Evolutionary conservation across 2,797 vertebrate genomes (phyloP).

Genomic region (Clamator glandarius): DNA sequence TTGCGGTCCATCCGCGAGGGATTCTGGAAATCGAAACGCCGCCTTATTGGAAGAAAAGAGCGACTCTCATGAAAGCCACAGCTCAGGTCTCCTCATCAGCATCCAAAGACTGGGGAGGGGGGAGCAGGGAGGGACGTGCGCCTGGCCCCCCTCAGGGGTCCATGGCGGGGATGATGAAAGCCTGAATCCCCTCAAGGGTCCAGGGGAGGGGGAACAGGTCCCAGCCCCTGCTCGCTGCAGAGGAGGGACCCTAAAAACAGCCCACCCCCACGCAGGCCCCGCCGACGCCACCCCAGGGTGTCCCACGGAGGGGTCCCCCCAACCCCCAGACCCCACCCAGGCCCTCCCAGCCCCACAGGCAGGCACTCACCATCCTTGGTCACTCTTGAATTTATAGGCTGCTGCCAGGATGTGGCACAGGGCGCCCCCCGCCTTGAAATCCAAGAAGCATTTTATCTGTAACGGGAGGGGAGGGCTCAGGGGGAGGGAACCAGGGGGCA

Average conservation of each 20-base stretch:
- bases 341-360: background rate
- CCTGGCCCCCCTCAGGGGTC: background rate
- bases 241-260: background rate
- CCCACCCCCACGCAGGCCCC: background rate
- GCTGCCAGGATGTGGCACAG: constrained; percentile 96
- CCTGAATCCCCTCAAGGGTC: too few species aligned
- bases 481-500: too few species aligned
- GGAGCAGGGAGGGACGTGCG: too few species aligned
- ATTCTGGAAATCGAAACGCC: constrained; percentile 99
- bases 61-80: constrained; percentile 60
- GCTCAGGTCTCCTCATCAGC: background rate
- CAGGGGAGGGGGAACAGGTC: rapidly evolving
- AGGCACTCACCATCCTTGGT: constrained; percentile 94
- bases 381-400: constrained; percentile 99
- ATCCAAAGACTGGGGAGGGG: background rate
- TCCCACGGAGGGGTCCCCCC: background rate
- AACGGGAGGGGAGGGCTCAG: rapidly evolving
- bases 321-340: background rate
- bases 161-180: too few species aligned
- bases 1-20: constrained; percentile 98
- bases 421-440: constrained; percentile 96
- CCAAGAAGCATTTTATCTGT: constrained; percentile 97
- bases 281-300: background rate
- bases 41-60: constrained; percentile 83
- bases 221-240: too few species aligned